Evolutionary conservation across 2,797 vertebrate genomes (phyloP).

Genomic region (Vultur gryphus): DNA sequence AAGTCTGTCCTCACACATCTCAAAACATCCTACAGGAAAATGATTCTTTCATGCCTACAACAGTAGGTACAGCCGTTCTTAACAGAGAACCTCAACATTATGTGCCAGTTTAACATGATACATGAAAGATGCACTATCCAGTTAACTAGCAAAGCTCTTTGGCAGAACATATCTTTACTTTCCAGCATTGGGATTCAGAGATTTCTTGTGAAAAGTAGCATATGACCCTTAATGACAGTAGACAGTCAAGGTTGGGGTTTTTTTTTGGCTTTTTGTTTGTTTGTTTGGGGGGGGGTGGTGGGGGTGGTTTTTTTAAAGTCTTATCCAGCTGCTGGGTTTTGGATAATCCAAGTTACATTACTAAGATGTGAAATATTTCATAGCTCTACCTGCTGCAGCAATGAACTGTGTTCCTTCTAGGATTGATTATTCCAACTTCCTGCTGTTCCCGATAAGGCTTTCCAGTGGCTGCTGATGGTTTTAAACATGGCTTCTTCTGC

Average conservation of each 20-base stretch:
- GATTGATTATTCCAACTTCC: slow-evolving; percentile 13
- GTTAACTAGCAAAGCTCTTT: neutral
- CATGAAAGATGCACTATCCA: neutral
- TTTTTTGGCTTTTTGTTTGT: neutral
- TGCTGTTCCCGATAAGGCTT: slow-evolving; percentile 20
- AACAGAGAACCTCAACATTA: neutral
- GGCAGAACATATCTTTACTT: neutral
- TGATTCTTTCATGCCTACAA: neutral
- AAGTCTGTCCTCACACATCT: neutral
- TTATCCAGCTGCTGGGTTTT: neutral
- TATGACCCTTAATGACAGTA: neutral
- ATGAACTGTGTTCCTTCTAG: neutral
- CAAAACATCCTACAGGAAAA: neutral
- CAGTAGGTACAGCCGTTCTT: neutral
- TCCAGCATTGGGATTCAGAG: neutral
- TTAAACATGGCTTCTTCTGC: slow-evolving; percentile 13
- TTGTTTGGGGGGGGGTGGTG: neutral
- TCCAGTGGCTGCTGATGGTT: slow-evolving; percentile 10
- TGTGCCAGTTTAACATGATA: neutral
- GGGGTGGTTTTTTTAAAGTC: neutral
- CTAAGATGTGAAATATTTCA: neutral
- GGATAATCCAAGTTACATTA: neutral
- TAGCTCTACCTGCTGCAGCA: neutral
- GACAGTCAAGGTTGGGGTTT: accelerated
- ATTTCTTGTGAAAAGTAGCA: neutral